phyloP scores from a whole-genome alignment of 1,140 invertebrate genomes.

The Andrena cerasifolii region DNA sequence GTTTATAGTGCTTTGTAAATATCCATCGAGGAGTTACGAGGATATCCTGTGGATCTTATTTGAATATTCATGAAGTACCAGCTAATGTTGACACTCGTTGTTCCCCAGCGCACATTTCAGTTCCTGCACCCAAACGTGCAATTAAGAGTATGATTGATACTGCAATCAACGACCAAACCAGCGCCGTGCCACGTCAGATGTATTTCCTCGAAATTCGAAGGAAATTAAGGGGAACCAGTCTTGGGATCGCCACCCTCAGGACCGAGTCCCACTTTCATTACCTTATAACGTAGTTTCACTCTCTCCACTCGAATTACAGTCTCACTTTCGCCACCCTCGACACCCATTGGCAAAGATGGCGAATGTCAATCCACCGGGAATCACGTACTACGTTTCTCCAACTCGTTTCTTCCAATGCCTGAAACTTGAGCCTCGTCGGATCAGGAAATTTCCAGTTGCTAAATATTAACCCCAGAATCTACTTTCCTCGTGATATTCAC shows the following conservation, averaged over 20 bases:
- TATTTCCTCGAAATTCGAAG: background rate
- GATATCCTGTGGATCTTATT: too few relatives aligned
- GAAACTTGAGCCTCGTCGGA: conserved; percentile 4
- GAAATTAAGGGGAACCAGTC: background rate
- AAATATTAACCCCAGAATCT: too few relatives aligned
- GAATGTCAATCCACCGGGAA: background rate
- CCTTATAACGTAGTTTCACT: conserved; percentile 37
- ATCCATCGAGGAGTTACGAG: too few relatives aligned
- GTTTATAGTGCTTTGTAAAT: too few relatives aligned
- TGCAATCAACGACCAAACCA: too few relatives aligned
- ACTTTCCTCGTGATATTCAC: too few relatives aligned
- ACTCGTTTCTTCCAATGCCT: background rate
- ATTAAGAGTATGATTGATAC: too few relatives aligned
- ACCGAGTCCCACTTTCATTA: background rate
- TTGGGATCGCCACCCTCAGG: conserved; percentile 14
- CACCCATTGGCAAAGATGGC: conserved; percentile 9
- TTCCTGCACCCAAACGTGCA: too few relatives aligned
- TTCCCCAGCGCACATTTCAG: too few relatives aligned
- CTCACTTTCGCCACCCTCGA: conserved; percentile 47
- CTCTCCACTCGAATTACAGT: conserved; percentile 44
- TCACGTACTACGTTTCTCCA: background rate
- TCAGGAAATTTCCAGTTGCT: background rate
- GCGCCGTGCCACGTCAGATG: too few relatives aligned
- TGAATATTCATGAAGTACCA: too few relatives aligned
- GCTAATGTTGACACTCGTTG: too few relatives aligned